Conservation (phyloP, 1,140 invertebrate genomes). For the Procambarus clarkii region DNA sequence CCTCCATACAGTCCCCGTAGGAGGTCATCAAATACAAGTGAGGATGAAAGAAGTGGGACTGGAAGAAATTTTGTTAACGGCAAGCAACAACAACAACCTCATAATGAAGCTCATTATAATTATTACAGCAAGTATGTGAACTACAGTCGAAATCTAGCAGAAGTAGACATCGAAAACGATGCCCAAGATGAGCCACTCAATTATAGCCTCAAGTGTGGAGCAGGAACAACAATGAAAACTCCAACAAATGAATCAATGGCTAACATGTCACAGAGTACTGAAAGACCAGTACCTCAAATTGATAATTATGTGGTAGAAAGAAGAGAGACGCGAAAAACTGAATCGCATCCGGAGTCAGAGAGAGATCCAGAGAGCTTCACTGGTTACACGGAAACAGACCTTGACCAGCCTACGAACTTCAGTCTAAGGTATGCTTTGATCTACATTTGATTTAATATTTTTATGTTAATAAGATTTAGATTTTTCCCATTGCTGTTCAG, state of each 20-base stretch:
- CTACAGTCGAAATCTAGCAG: conserved; percentile 61
- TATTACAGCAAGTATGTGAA: conserved; percentile 71
- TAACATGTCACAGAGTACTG: conserved; percentile 56
- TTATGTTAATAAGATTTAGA: neutral
- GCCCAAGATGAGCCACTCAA: conserved; percentile 74
- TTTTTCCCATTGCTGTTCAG: neutral
- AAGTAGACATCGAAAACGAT: conserved; percentile 67
- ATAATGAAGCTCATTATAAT: conserved; percentile 65
- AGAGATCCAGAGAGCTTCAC: conserved; percentile 48
- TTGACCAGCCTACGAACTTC: conserved; percentile 82
- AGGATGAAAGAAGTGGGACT: conserved; percentile 33
- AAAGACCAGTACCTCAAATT: conserved; percentile 62
- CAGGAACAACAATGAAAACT: conserved; percentile 45
- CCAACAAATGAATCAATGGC: conserved; percentile 62
- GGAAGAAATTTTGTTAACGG: conserved; percentile 59
- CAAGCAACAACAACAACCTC: conserved; percentile 55
- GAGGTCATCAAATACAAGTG: conserved; percentile 41
- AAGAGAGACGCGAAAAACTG: conserved; percentile 53
- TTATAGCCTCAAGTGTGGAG: conserved; percentile 71
- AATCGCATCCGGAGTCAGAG: conserved; percentile 30
- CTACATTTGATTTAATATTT: neutral
- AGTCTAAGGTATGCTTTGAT: conserved; percentile 77
- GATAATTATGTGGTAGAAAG: conserved; percentile 67
- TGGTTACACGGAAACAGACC: conserved; percentile 77
- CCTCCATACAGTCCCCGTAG: conserved; percentile 58